These are phyloP conservation scores for Gymnogyps californianus DNA, from an alignment of 2,113 vertebrate genomes.

Conservation along the genomic window DNA sequence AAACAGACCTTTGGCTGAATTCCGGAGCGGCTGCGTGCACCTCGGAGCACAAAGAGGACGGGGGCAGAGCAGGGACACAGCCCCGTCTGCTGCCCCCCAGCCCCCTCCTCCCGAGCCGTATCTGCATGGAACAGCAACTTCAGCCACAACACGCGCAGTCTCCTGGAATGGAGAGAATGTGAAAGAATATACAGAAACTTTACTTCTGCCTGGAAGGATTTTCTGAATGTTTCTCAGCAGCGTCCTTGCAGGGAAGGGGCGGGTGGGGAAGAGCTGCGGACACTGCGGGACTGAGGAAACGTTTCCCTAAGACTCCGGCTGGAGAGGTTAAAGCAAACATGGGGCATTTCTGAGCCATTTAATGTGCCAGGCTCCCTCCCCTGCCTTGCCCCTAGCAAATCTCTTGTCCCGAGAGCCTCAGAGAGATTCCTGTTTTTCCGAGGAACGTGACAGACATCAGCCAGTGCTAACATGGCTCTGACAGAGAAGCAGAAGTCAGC, in stretches of 20 bases:
- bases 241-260: background rate
- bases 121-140: background rate
- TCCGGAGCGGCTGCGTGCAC: accelerated
- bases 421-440: background rate
- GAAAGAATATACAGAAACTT: background rate
- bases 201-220: background rate
- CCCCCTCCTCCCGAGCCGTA: background rate
- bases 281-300: background rate
- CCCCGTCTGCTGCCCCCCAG: background rate
- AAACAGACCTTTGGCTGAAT: too few species aligned
- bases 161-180: background rate
- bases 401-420: background rate
- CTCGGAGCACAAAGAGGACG: background rate
- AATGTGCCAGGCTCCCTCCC: background rate
- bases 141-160: background rate
- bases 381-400: background rate
- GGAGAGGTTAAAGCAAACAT: background rate
- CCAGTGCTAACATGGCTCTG: background rate
- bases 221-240: background rate
- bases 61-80: background rate
- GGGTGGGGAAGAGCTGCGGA: background rate
- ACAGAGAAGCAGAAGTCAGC: background rate
- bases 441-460: background rate
- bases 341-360: background rate
- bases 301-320: accelerated